Evolutionary conservation across 2,113 vertebrate genomes (phyloP).

Genomic region (Leucoraja erinaceus): DNA sequence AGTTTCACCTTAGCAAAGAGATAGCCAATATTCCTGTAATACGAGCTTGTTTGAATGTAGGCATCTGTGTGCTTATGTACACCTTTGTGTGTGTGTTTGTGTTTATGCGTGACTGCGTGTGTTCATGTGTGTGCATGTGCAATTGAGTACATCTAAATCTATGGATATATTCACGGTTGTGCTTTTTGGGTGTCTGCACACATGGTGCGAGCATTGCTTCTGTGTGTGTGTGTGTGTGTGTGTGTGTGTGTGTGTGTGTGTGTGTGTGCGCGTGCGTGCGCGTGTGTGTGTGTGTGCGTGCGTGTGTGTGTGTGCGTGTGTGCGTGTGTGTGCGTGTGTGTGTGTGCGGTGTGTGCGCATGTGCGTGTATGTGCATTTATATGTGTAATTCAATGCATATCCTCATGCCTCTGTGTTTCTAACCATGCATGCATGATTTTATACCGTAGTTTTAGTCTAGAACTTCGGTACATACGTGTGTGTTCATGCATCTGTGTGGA

Average conservation of each 20-base stretch:
- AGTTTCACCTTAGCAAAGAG: conserved; percentile 73
- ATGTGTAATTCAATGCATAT: neutral
- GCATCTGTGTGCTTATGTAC: neutral
- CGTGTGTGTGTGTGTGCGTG: neutral
- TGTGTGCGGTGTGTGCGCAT: neutral
- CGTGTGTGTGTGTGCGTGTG: neutral
- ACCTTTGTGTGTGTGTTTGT: neutral
- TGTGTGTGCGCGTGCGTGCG: neutral
- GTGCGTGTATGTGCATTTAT: neutral
- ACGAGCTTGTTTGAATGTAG: neutral
- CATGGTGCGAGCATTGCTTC: too few relatives aligned
- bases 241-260: neutral
- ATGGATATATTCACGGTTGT: neutral
- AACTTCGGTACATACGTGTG: neutral
- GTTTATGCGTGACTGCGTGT: neutral
- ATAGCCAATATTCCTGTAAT: conserved; percentile 62
- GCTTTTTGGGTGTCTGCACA: too few relatives aligned
- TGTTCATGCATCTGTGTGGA: neutral
- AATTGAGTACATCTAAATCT: neutral
- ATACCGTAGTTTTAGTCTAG: too few relatives aligned
- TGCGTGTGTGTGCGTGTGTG: neutral
- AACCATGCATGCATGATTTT: neutral
- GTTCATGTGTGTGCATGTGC: neutral
- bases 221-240: neutral
- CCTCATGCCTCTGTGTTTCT: neutral